These are phyloP conservation scores for Spisula solida DNA, from an alignment of 2,888 invertebrate genomes.

Conservation along the genomic window DNA sequence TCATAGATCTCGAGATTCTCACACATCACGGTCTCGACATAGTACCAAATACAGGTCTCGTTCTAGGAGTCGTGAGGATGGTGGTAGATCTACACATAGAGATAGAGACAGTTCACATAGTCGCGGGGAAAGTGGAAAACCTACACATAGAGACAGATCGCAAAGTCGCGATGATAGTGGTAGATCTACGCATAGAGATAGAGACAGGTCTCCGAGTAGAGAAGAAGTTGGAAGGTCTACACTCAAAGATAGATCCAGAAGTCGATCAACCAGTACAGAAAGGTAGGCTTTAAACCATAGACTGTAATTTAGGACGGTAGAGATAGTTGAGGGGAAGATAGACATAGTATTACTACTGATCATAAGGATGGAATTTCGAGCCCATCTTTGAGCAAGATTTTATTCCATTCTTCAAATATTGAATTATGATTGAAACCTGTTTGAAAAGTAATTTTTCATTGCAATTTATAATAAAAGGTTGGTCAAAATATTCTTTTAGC, in stretches of 20 bases:
- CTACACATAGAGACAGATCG: constrained; percentile 47
- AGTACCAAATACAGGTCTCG: constrained; percentile 30
- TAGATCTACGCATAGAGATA: constrained; percentile 37
- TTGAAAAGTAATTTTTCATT: too few relatives aligned
- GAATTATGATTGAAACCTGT: too few relatives aligned
- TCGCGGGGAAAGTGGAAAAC: constrained; percentile 32
- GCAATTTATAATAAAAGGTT: too few relatives aligned
- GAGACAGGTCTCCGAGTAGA: constrained; percentile 53
- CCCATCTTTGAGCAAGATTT: too few relatives aligned
- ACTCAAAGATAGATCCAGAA: constrained; percentile 50
- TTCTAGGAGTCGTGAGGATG: constrained; percentile 30
- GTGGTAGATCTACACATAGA: too few relatives aligned
- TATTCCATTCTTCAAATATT: too few relatives aligned
- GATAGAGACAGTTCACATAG: not conserved
- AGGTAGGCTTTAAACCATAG: constrained; percentile 18
- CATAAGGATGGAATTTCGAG: too few relatives aligned
- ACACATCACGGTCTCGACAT: not conserved
- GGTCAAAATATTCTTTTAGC: too few relatives aligned
- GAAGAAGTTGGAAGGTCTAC: constrained; percentile 39
- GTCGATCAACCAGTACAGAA: constrained; percentile 48
- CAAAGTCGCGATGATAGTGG: constrained; percentile 24
- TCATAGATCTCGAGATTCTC: not conserved
- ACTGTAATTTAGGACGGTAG: too few relatives aligned
- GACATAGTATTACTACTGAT: too few relatives aligned
- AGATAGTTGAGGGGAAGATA: too few relatives aligned